phyloP scores from a whole-genome alignment of 2,113 vertebrate genomes.

The Dipodomys stephensi region DNA sequence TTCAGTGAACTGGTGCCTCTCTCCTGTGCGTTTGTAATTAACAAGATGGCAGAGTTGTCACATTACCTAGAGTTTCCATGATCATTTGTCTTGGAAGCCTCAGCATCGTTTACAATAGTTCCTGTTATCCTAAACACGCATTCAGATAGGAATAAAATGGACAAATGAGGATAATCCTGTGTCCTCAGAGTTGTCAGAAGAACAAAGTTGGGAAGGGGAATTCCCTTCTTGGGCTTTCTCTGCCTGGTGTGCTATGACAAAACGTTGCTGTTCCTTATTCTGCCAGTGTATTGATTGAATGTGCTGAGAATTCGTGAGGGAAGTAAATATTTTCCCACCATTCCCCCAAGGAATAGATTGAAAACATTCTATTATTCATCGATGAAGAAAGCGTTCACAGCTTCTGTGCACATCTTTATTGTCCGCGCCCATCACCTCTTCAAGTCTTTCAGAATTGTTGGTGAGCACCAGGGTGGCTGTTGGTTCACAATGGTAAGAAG shows the following conservation, averaged over 20 bases:
- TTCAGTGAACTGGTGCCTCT: background rate
- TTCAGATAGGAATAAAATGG: background rate
- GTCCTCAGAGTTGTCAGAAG: background rate
- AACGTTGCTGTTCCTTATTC: background rate
- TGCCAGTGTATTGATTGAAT: background rate
- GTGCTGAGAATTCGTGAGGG: background rate
- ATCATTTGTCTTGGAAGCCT: background rate
- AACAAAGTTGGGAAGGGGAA: background rate
- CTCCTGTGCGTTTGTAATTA: background rate
- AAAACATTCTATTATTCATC: background rate
- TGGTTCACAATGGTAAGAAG: background rate
- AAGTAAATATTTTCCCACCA: conserved; percentile 2
- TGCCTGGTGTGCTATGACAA: background rate
- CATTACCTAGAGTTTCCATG: background rate
- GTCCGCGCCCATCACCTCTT: background rate
- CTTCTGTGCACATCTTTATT: background rate
- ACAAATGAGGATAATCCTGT: background rate
- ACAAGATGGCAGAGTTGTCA: background rate
- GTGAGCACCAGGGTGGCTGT: background rate
- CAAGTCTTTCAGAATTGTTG: background rate
- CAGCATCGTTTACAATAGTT: background rate
- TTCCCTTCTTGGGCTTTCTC: background rate
- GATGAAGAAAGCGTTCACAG: background rate
- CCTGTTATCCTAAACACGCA: background rate
- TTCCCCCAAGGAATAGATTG: background rate